Base-by-base conservation (phyloP, 1,140 invertebrate genomes). In the Thalassaphorura encarpata region DNA sequence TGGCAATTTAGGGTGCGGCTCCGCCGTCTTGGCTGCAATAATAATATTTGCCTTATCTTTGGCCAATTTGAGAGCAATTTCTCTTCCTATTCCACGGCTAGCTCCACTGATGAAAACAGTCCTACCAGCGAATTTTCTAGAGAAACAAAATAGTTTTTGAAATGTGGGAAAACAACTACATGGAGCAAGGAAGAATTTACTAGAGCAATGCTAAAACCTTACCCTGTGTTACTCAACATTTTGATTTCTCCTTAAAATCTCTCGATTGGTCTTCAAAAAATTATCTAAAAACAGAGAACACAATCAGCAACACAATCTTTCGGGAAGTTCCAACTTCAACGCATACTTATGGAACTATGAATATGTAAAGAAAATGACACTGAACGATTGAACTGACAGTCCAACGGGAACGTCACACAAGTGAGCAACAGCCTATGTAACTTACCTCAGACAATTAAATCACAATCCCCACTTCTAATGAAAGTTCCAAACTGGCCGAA, bases 91-190 rank as follows among this genome's bases (percentile, higher is more conserved):
- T 42, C 96, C 96, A 63, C 96, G 77, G 57, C 91, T 97, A 16
- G 90, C 95, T 26, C 96, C 96, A 21, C 94, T 95, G 55, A 99
- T 92, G 67, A 98, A 95, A 27, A 97, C 70, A 4, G 93, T 97
- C 43, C 81, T 81, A 15, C 92, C 93, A 56, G 87, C 85, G 63
- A 98, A 77, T 79, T 92, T 93, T 52, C 89, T 90, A 56, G 53
- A 72, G 67, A 49, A 8, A 61, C 24, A 31, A 28, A 26, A 53
- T 31, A 52, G 42, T 6, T 13, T 27, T 11, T 13, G 3, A 40
- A 52, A 8, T 13, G 24, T 13, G 8, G n/a, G 4, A 13, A 26
- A 8, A 15, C 19, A 29, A 31, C 28, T 15, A 11, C 29, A 13
- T 18, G 5, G 11, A 6, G 11, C 27, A 19, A 16, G n/a, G 53